Base-by-base conservation (phyloP, 2,113 vertebrate genomes). In the Psilopsiagon aymara region DNA sequence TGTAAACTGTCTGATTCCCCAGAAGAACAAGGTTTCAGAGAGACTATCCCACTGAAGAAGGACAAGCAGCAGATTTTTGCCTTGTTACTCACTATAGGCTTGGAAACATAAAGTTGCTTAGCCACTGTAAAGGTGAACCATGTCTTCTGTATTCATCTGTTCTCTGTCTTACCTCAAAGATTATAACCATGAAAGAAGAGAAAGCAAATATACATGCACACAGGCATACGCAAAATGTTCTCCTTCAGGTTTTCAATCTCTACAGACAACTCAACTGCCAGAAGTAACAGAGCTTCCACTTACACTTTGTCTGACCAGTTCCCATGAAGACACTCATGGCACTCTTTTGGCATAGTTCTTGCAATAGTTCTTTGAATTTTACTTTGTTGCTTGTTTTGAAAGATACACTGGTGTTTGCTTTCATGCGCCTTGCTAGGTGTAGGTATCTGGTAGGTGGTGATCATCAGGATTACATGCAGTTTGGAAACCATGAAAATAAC, bases 401-500 rank as follows among this genome's bases (percentile, higher is more conserved):
- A 89, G 53, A 85, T 63, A 33, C n/a, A 57, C 16, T 0, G 5
- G 24, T 93, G 57, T 62, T 57, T 78, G 46, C 74, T 90, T 92
- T 71, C 53, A 52, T 2, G 6, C 5, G 10, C 47, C 53, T 82
- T 83, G 24, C 57, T 55, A 62, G 41, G 57, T 71, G 25, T 83
- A 79, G 76, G 39, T 84, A 5, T 93, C 70, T 81, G 51, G 62
- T 43, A 86, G 49, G 52, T 67, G 69, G n/a, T 73, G 60, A 43
- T 87, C 67, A 75, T 41, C 0, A 0, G 27, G 60, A 49, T 82
- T 75, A 60, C 52, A n/a, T 35, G 63, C 49, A 69, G 33, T 76
- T 82, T 91, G 83, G 74, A 94, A 94, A 92, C 44, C 52, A 90
- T 83, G 70, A 92, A 96, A 95, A 74, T 79, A 82, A 76, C 84